phyloP scores from a whole-genome alignment of 2,888 invertebrate species.

The Luperina testacea region DNA sequence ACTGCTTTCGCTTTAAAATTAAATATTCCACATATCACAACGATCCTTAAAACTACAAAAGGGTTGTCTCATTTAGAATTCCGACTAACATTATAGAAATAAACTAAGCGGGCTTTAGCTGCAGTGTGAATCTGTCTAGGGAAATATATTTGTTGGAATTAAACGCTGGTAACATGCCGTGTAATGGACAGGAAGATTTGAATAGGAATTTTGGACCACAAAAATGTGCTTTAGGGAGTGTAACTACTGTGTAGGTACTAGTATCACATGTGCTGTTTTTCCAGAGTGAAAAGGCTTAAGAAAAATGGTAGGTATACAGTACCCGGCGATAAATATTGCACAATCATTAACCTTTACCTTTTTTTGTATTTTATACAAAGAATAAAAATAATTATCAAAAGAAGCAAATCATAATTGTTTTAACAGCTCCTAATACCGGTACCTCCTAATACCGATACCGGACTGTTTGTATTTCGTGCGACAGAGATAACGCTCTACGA shows the following conservation, averaged over 20 bases:
- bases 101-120: slow-evolving; percentile 48
- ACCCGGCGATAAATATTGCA: too few relatives aligned
- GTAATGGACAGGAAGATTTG: slow-evolving; percentile 51
- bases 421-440: too few relatives aligned
- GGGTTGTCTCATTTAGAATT: slow-evolving; percentile 46
- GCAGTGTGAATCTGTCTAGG: slow-evolving; percentile 45
- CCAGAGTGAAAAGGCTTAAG: neutral
- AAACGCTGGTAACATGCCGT: slow-evolving; percentile 36
- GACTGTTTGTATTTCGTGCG: too few relatives aligned
- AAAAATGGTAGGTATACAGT: too few relatives aligned
- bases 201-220: slow-evolving; percentile 48
- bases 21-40: neutral
- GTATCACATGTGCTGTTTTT: neutral
- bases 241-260: neutral
- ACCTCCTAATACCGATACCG: too few relatives aligned
- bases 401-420: too few relatives aligned
- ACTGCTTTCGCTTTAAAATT: neutral
- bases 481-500: too few relatives aligned
- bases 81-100: slow-evolving; percentile 40
- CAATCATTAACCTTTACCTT: too few relatives aligned
- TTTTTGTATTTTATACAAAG: too few relatives aligned
- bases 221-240: neutral
- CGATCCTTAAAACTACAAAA: slow-evolving; percentile 29
- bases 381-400: too few relatives aligned
- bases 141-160: slow-evolving; percentile 56